phyloP scores from a whole-genome alignment of 2,113 vertebrate genomes.

The Coryphaenoides rupestris region DNA sequence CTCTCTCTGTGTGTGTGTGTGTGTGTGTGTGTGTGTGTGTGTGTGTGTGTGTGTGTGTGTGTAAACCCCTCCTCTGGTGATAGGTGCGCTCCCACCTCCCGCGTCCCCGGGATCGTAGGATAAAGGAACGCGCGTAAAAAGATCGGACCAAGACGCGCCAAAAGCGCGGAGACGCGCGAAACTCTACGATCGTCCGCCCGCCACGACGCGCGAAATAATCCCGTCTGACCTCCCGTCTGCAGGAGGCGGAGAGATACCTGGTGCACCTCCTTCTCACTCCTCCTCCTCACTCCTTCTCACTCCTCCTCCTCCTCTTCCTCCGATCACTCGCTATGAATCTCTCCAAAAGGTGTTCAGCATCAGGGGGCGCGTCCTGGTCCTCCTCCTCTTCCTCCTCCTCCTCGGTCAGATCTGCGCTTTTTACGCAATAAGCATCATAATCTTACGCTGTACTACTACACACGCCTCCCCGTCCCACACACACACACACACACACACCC shows the following conservation, averaged over 20 bases:
- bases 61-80: conserved; percentile 8
- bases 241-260: too few relatives aligned
- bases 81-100: conserved; percentile 36
- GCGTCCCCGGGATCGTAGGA: conserved; percentile 24
- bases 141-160: background rate
- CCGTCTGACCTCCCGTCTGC: background rate
- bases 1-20: background rate
- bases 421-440: too few relatives aligned
- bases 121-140: conserved; percentile 6
- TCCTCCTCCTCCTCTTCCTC: conserved; percentile 19
- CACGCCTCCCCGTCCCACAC: too few relatives aligned
- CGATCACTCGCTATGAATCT: conserved; percentile 18
- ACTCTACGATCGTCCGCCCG: too few relatives aligned
- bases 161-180: too few relatives aligned
- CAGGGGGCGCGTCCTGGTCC: conserved; percentile 8
- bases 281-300: conserved; percentile 26
- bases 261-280: too few relatives aligned
- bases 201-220: conserved; percentile 10
- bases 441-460: too few relatives aligned
- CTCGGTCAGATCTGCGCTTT: background rate
- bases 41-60: too few relatives aligned
- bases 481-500: too few relatives aligned
- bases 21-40: too few relatives aligned
- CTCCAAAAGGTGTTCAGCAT: conserved; percentile 20
- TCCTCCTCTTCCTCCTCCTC: background rate